Conservation (phyloP, 2,888 invertebrate genomes). For the Chloroclysta siterata region DNA sequence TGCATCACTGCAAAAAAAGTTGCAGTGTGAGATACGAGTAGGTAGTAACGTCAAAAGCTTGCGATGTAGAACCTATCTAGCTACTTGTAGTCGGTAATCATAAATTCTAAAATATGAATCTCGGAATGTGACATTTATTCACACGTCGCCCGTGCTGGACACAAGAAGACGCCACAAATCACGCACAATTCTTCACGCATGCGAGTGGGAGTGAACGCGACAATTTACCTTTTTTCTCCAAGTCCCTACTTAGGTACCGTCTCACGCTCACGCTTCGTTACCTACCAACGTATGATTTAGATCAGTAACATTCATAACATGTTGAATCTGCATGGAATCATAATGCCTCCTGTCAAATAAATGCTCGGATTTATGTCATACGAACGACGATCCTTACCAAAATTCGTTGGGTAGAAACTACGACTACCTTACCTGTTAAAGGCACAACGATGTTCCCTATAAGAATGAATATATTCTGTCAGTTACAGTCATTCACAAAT, state of each 20-base stretch:
- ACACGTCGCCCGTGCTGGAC: background rate
- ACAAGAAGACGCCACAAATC: constrained; percentile 18
- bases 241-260: constrained; percentile 16
- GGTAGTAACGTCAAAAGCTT: no score
- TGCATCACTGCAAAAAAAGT: no score
- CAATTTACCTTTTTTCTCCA: constrained; percentile 34
- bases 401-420: background rate
- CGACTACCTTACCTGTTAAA: background rate
- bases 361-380: constrained; percentile 15
- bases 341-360: constrained; percentile 23
- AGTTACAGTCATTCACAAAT: constrained; percentile 7
- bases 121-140: constrained; percentile 5
- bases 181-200: constrained; percentile 32
- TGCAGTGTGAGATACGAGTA: no score
- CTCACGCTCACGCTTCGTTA: constrained; percentile 72
- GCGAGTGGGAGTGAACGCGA: constrained; percentile 31
- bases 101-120: constrained; percentile 1
- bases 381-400: constrained; percentile 7
- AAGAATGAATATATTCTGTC: background rate
- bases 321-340: constrained; percentile 26
- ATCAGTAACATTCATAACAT: constrained; percentile 49
- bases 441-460: no score
- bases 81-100: background rate
- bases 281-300: constrained; percentile 73
- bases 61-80: no score